Base-by-base conservation (phyloP, 2,888 invertebrate genomes). In the Drosophila kambysellisi region DNA sequence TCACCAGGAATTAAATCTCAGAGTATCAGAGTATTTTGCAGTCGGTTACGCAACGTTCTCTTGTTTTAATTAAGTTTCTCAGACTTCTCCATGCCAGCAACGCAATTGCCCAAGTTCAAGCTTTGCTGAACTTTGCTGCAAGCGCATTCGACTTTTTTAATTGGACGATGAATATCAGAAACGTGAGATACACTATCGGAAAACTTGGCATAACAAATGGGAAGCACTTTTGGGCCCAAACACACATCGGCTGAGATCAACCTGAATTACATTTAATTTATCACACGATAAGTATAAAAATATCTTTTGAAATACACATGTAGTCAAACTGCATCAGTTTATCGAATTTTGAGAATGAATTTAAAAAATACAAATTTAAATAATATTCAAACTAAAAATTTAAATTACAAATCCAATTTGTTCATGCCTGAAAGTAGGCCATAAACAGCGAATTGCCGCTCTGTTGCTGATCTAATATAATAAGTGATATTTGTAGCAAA, bases 81-180 rank as follows among this genome's bases (percentile, higher is more conserved):
- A 12, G 43, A 7, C 11, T 12, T 20, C 20, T 12, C 12, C 1
- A 43, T 12, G 43, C 3, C 11, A 1, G 17, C 9, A 29, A 43
- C 37, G 17, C 30, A 50, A 50, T 35, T 46, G 32, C 30, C n/a
- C 17, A n/a, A 17, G 56, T 50, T 61, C 56, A 67, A 43, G 29
- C 25, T 41, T 41, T 48, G 32, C 9, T 56, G 58, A 66, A 29
- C 46, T 73, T 25, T 51, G 51, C 17, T 20, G 41, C 15, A 39
- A 29, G 5, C 25, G 35, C 20, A 46, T 32, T 58, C 15, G 11
- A 41, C 33, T 29, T 25, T 7, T n/a, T 46, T 46, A 32, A 30
- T 63, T 8, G 6, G 20, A 35, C 25, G 9, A 25, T 12, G 25
- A 39, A 61, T 61, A 11, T 17, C 9, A 4, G 30, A 61, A 50